Percentiles rank a stretch among this genome's conserved stretches.
Evolutionary conservation across 2,888 invertebrate genomes (phyloP).

Genomic region (Rhingia rostrata): DNA sequence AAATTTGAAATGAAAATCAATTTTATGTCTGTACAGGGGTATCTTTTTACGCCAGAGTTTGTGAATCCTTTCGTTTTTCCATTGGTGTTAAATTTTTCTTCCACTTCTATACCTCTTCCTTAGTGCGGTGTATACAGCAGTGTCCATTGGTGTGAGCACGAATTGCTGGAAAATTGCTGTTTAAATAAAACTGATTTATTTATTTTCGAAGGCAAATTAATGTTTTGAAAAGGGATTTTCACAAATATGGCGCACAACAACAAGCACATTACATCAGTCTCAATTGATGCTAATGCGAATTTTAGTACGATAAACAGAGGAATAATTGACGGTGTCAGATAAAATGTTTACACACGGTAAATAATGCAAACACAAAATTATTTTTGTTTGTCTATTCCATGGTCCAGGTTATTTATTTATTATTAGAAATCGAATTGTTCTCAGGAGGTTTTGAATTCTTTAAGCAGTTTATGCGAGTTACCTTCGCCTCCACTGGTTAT

Average conservation of each 20-base stretch:
- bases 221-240: constrained; percentile 7
- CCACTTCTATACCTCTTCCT: not conserved
- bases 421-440: not conserved
- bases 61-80: constrained; percentile 44
- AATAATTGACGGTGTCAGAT: not conserved
- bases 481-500: not conserved
- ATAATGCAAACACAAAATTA: constrained; percentile 14
- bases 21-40: constrained; percentile 49
- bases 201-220: constrained; percentile 24
- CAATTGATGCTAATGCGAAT: constrained; percentile 18
- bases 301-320: constrained; percentile 12
- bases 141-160: constrained; percentile 41
- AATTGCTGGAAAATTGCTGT: constrained; percentile 46
- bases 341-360: constrained; percentile 19
- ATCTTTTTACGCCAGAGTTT: constrained; percentile 44
- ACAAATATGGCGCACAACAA: too few species aligned
- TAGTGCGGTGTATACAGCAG: constrained; percentile 9
- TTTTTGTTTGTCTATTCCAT: not conserved
- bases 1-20: constrained; percentile 49
- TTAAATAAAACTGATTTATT: constrained; percentile 61
- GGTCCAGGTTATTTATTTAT: constrained; percentile 4
- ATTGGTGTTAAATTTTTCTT: not conserved
- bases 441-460: not conserved
- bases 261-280: not conserved
- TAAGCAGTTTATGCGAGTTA: not conserved